Base-by-base conservation (phyloP, 2,113 vertebrate species). In the Toxotes jaculatrix region DNA sequence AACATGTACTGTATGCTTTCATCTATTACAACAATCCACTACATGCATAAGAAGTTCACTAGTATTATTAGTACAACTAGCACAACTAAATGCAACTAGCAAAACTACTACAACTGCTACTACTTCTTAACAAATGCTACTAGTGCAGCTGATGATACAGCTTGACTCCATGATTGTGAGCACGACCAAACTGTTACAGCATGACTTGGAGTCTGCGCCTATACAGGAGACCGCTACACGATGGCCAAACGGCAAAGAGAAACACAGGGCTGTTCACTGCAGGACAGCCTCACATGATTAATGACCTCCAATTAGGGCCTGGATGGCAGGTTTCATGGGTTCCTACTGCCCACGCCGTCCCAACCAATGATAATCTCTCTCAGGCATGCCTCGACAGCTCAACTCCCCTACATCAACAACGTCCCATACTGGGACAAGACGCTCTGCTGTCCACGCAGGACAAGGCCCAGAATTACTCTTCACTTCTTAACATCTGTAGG, bases 241-340 rank as follows among this genome's bases (percentile, higher is more conserved):
- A 90, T 88, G 85, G 69, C 84, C 89, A 91, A 90, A 86, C 45
- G 7, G 90, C 80, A 88, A 82, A 85, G 61, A 81, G 86, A 92
- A 94, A 94, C 93, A 95, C 92, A 87, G 82, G 66, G 56, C 92
- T 82, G 89, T 94, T 95, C 92, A 92, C 87, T 85, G 71, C 89
- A 88, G 85, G 92, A 93, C 86, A 81, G 93, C 88, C 79, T 85
- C 68, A 75, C 61, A 91, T 95, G 95, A 95, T 96, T 95, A 94
- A 96, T 95, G 90, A 87, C 91, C 91, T 93, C 92, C 93, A 95
- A 94, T 95, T 95, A 95, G 83, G 89, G 57, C 60, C 87, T 89
- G 88, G 89, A 93, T 89, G 91, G 90, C 89, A 92, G 90, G 91
- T 94, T 93, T 93, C 92, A 89, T 89, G 83, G 91, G 84, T 91